Conservation (phyloP, 2,797 vertebrate species). For the Enteromius treurensis region DNA sequence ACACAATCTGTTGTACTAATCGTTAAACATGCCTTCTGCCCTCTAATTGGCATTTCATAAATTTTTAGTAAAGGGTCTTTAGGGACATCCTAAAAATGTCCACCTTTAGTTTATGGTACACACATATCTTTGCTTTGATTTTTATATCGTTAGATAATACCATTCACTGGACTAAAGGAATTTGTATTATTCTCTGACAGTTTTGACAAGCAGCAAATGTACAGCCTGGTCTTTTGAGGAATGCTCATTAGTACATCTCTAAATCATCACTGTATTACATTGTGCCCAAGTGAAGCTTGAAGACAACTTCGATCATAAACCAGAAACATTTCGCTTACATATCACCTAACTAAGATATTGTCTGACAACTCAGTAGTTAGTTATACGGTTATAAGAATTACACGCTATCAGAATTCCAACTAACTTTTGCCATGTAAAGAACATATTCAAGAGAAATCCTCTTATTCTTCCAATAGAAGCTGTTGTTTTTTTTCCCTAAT, state of each 20-base stretch:
- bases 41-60: background rate
- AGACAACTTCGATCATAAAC: background rate
- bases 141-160: background rate
- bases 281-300: background rate
- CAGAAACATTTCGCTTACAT: background rate
- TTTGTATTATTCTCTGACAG: background rate
- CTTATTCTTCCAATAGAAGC: no score
- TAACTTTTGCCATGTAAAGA: background rate
- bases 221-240: background rate
- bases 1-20: background rate
- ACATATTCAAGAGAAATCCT: background rate
- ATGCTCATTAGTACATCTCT: background rate
- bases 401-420: background rate
- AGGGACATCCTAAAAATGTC: background rate
- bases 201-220: background rate
- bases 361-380: background rate
- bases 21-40: background rate
- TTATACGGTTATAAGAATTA: background rate
- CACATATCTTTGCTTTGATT: background rate
- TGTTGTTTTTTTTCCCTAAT: no score
- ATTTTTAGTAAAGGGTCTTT: background rate
- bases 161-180: background rate
- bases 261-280: background rate
- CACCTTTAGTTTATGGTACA: background rate
- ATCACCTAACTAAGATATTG: background rate